These are phyloP conservation scores for Morelia viridis DNA, from an alignment of 2,797 vertebrate species.

Conservation along the genomic window DNA sequence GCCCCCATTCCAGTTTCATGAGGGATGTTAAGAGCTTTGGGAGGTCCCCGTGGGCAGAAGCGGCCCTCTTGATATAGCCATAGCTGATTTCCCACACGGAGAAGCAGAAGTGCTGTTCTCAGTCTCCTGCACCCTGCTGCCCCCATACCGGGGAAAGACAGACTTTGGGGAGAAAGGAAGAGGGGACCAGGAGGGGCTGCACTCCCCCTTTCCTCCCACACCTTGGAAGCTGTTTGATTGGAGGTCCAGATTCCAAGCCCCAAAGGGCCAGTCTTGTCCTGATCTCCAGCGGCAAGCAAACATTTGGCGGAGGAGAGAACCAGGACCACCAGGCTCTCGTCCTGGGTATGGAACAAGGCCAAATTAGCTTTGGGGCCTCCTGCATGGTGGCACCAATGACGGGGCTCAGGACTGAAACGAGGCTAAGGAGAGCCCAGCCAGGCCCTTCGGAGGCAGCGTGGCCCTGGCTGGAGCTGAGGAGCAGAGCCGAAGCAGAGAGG, in stretches of 20 bases:
- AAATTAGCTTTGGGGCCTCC: not conserved
- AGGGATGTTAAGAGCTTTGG: too few species aligned
- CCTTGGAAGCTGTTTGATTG: not conserved
- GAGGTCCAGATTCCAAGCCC: not conserved
- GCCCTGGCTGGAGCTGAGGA: not conserved
- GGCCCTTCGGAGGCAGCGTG: not conserved
- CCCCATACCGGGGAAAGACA: not conserved
- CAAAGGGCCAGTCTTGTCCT: too few species aligned
- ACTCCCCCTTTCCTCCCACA: not conserved
- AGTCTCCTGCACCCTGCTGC: not conserved
- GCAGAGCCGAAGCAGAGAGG: not conserved
- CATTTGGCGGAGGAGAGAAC: too few species aligned
- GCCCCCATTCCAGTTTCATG: too few species aligned
- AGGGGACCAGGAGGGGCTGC: not conserved
- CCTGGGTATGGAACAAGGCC: not conserved
- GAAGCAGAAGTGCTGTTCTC: not conserved
- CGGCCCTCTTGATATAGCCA: not conserved
- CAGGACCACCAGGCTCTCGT: not conserved
- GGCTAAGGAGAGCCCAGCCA: not conserved
- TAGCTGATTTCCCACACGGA: not conserved
- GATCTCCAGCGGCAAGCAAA: too few species aligned
- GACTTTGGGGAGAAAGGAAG: not conserved
- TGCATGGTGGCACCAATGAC: too few species aligned
- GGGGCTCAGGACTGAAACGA: not conserved
- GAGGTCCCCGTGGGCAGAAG: too few species aligned